A percentile compares a stretch with the other conserved stretches of the same genome.
phyloP scores from a whole-genome alignment of 2,797 vertebrate species.

The Dermochelys coriacea region DNA sequence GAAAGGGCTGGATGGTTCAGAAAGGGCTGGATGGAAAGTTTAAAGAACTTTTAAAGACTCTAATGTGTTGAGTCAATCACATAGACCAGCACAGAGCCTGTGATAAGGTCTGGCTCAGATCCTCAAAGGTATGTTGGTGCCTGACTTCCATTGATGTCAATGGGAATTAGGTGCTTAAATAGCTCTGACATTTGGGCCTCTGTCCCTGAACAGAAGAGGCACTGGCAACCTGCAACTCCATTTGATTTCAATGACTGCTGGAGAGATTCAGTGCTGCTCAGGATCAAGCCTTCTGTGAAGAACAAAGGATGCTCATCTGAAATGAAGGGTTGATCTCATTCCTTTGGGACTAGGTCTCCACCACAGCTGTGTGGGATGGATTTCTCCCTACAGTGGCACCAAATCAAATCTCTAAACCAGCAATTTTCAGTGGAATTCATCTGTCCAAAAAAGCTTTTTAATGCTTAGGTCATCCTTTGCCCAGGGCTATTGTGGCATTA shows the following conservation, averaged over 20 bases:
- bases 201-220: neutral
- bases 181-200: neutral
- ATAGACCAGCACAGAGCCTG: neutral
- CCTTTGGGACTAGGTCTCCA: neutral
- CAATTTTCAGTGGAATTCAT: neutral
- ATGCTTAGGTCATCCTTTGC: neutral
- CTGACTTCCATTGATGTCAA: neutral
- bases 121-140: neutral
- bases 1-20: too few species aligned
- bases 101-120: neutral
- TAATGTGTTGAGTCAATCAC: neutral
- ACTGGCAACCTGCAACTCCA: neutral
- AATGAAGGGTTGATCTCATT: too few species aligned
- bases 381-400: neutral
- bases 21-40: neutral
- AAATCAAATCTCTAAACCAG: rapidly evolving
- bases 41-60: neutral
- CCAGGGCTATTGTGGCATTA: neutral
- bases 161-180: too few species aligned
- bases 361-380: neutral
- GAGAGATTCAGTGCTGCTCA: neutral
- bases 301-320: neutral
- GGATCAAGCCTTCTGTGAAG: neutral
- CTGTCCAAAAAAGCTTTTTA: neutral
- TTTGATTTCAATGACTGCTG: neutral